Evolutionary conservation across 2,113 vertebrate genomes (phyloP).

Genomic region (Abramis brama): DNA sequence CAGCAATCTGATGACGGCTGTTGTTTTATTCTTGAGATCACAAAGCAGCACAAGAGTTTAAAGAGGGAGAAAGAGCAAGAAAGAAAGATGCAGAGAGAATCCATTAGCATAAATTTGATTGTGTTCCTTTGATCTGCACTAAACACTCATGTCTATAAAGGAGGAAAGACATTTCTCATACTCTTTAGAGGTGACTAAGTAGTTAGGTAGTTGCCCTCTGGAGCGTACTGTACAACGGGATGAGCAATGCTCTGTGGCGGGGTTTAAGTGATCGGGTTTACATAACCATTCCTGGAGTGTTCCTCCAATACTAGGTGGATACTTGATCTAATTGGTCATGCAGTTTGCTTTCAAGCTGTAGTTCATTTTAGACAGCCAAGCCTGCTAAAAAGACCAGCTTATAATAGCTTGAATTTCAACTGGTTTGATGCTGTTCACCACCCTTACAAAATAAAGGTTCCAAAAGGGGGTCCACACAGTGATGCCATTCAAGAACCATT

Average conservation of each 20-base stretch:
- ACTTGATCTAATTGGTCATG: conserved; percentile 71
- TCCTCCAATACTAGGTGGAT: conserved; percentile 54
- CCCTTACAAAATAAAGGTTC: neutral
- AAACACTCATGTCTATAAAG: conserved; percentile 42
- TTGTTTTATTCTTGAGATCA: neutral
- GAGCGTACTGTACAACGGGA: neutral
- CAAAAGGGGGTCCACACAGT: neutral
- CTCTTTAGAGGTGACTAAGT: conserved; percentile 13
- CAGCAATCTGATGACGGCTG: neutral
- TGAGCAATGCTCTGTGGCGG: conserved; percentile 49
- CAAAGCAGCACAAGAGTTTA: neutral
- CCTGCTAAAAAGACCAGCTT: neutral
- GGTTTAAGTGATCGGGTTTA: conserved; percentile 30
- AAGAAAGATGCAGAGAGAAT: neutral
- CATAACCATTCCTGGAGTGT: conserved; percentile 54
- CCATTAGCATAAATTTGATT: conserved; percentile 59
- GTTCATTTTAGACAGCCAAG: conserved; percentile 63
- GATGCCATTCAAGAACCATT: neutral
- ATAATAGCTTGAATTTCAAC: neutral
- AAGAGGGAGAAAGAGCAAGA: conserved; percentile 15
- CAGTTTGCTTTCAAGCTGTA: conserved; percentile 68
- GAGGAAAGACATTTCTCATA: conserved; percentile 26
- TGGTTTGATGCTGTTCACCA: neutral
- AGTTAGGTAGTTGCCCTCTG: conserved; percentile 20
- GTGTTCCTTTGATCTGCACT: conserved; percentile 53